These are phyloP conservation scores for Fratercula arctica DNA, from an alignment of 2,797 vertebrate species.

Conservation along the genomic window DNA sequence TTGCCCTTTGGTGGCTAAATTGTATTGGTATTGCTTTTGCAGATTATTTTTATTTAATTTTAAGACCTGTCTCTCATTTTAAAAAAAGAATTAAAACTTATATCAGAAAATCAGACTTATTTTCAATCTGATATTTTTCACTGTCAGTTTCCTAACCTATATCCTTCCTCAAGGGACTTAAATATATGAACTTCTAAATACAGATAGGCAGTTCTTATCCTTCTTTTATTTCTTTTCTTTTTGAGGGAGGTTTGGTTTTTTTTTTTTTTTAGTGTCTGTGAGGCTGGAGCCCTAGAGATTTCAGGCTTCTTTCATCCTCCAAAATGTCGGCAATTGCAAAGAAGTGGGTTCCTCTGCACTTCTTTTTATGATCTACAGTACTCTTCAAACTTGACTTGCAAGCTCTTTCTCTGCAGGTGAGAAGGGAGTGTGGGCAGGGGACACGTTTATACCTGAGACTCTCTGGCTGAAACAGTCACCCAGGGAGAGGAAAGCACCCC, in stretches of 20 bases:
- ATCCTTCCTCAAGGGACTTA: conserved; percentile 13
- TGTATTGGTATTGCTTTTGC: background rate
- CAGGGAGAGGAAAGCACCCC: background rate
- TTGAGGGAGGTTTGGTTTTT: background rate
- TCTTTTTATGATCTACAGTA: background rate
- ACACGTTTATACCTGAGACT: background rate
- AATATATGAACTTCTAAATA: conserved; percentile 10
- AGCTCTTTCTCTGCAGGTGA: background rate
- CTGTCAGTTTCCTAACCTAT: background rate
- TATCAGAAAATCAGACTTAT: background rate
- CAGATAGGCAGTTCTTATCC: background rate
- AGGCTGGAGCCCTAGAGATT: background rate
- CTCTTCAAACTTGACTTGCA: background rate
- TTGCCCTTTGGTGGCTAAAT: background rate
- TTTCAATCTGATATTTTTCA: background rate
- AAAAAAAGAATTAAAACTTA: background rate
- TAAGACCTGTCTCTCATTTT: background rate
- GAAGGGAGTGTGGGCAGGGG: background rate
- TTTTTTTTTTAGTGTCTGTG: background rate
- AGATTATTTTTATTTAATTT: background rate
- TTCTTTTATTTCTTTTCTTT: background rate
- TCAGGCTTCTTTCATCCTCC: conserved; percentile 25
- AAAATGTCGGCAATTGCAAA: conserved; percentile 39
- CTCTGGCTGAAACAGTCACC: background rate
- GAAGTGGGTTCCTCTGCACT: background rate